These are phyloP conservation scores for Zygogramma bicolorata DNA, from an alignment of 2,888 invertebrate genomes.

Conservation along the genomic window DNA sequence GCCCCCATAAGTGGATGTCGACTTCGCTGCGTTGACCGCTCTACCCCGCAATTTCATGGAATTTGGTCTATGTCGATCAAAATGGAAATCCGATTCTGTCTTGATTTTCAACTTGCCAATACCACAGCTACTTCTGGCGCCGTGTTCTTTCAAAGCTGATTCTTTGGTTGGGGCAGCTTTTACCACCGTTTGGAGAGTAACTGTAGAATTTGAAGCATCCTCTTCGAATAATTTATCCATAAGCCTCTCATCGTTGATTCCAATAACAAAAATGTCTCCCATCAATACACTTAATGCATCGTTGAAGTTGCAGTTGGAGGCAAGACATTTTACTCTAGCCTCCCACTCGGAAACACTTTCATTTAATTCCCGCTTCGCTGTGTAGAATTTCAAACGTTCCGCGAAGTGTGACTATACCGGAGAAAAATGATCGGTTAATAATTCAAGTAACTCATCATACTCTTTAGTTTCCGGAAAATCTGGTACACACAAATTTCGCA, in stretches of 20 bases:
- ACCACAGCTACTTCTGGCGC: conserved; percentile 8
- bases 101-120: background rate
- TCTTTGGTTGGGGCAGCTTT: conserved; percentile 27
- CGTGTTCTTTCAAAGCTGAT: conserved; percentile 26
- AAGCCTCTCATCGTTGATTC: conserved; percentile 29
- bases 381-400: too few species aligned
- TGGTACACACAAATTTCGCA: conserved; percentile 7
- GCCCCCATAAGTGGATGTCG: background rate
- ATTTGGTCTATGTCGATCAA: background rate
- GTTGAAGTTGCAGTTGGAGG: too few species aligned
- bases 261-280: conserved; percentile 26
- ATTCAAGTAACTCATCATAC: background rate
- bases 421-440: conserved; percentile 18
- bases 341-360: too few species aligned
- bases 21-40: background rate
- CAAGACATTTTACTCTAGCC: too few species aligned
- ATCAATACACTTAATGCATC: conserved; percentile 30
- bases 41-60: background rate
- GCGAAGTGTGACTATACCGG: too few species aligned
- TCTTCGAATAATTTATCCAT: conserved; percentile 35
- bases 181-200: background rate
- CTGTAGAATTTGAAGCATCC: conserved; percentile 14
- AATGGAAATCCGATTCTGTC: background rate
- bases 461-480: background rate
- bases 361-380: too few species aligned